These are phyloP conservation scores for Novumbra hubbsi DNA, from an alignment of 2,797 vertebrate genomes.

Conservation along the genomic window DNA sequence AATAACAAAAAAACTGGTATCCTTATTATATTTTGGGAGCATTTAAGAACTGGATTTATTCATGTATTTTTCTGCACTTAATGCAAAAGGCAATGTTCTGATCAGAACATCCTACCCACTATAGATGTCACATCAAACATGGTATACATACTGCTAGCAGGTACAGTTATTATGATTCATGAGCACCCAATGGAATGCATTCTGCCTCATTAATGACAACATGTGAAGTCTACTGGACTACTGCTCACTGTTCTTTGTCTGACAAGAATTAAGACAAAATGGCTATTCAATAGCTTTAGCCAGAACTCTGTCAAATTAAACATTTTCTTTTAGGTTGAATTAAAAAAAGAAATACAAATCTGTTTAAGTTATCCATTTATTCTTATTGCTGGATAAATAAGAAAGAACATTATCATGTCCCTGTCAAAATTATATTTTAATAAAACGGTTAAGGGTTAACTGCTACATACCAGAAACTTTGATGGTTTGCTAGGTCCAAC, in stretches of 20 bases:
- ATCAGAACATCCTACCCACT: too few relatives aligned
- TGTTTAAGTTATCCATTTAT: background rate
- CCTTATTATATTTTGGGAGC: too few relatives aligned
- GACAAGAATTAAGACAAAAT: background rate
- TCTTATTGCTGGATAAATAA: background rate
- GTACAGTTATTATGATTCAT: too few relatives aligned
- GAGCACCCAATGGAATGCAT: too few relatives aligned
- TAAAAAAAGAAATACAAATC: background rate
- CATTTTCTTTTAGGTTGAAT: background rate
- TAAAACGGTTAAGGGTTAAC: background rate
- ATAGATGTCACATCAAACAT: too few relatives aligned
- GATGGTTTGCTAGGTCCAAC: slow-evolving; percentile 60
- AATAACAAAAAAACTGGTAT: too few relatives aligned
- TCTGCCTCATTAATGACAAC: too few relatives aligned
- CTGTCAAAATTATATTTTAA: background rate
- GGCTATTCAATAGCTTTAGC: background rate
- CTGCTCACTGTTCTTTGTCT: background rate
- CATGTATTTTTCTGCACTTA: too few relatives aligned
- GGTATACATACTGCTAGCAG: too few relatives aligned
- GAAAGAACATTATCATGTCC: background rate
- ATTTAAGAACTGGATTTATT: too few relatives aligned
- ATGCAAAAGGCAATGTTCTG: too few relatives aligned
- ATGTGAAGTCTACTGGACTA: too few relatives aligned
- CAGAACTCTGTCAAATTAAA: background rate
- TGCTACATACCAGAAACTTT: slow-evolving; percentile 67